Base-by-base conservation (phyloP, 2,113 vertebrate species). In the Melanostigma gelatinosum region DNA sequence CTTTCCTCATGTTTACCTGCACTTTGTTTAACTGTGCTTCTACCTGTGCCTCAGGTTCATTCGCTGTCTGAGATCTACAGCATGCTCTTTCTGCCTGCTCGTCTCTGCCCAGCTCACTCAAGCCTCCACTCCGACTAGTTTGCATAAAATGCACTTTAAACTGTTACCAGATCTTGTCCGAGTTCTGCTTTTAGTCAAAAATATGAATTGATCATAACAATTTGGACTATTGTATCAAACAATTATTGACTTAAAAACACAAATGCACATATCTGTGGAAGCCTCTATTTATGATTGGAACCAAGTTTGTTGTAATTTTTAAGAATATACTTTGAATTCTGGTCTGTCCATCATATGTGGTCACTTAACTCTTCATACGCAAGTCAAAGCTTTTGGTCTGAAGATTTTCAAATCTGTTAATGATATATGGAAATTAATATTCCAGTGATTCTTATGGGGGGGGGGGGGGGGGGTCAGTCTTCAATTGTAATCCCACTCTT, bases 401-500 rank as follows among this genome's bases (percentile, higher is more conserved):
- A 18, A 58, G 52, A 27, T 57, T 60, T 12, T 68, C 6, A 60
- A 52, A 78, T 64, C 4, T 52, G 46, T 77, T 29, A 72, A 27
- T 62, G n/a, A 64, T 55, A 8, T 50, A 36, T 42, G 13, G 29
- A 62, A 70, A 52, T 29, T 4, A 75, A 60, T 16, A 52, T 7
- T 42, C 44, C 27, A 18, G 5, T 42, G 32, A 69, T 32, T 69
- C 7, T 15, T 60, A 57, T n/a, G 34, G 7, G 13, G 38, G 29
- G 24, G 72, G 44, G 24, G 24, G 29, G 29, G 29, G 29, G 11
- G 11, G 42, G 1, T 24, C 52, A n/a, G 32, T 46, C 40, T 78
- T 16, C 18, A 68, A 40, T 58, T 40, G 4, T 76, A 61, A 68
- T 80, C 58, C 15, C 71, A 27, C 62, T 16, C 32, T 66, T 73